These are phyloP conservation scores for Phaenicophaeus curvirostris DNA, from an alignment of 2,797 vertebrate genomes.

Conservation along the genomic window DNA sequence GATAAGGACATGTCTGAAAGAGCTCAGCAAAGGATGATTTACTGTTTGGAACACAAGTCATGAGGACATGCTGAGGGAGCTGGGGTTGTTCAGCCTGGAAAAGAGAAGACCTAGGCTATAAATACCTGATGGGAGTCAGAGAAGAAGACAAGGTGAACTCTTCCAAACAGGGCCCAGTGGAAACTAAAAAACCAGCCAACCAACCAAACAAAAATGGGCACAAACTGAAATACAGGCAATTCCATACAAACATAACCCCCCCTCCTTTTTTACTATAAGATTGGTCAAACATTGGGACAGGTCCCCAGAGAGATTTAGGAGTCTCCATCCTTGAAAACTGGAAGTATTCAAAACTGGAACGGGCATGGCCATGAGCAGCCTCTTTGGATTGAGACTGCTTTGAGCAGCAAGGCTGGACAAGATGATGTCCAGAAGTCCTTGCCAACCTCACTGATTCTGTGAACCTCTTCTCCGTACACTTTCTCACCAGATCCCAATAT, in stretches of 20 bases:
- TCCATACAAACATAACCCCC: rapidly evolving
- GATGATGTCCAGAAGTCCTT: neutral
- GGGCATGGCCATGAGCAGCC: neutral
- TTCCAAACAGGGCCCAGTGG: neutral
- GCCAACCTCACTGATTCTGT: neutral
- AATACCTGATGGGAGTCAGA: neutral
- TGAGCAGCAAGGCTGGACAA: neutral
- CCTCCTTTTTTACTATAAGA: neutral
- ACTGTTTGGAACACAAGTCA: neutral
- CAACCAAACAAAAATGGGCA: too few species aligned
- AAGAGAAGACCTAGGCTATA: neutral
- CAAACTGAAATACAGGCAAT: neutral
- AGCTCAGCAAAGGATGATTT: neutral
- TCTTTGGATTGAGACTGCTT: neutral
- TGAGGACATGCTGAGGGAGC: neutral
- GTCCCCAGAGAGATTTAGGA: neutral
- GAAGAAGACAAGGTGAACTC: neutral
- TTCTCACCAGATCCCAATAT: neutral
- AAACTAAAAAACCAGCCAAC: neutral
- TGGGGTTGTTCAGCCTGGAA: neutral
- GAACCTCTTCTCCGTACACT: neutral
- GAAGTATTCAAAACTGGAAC: neutral
- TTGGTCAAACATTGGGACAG: neutral
- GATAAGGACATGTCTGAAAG: too few species aligned
- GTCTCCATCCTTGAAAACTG: neutral